phyloP scores from a whole-genome alignment of 92 coral and sea anemone species.

The Zoanthus solanderi region DNA sequence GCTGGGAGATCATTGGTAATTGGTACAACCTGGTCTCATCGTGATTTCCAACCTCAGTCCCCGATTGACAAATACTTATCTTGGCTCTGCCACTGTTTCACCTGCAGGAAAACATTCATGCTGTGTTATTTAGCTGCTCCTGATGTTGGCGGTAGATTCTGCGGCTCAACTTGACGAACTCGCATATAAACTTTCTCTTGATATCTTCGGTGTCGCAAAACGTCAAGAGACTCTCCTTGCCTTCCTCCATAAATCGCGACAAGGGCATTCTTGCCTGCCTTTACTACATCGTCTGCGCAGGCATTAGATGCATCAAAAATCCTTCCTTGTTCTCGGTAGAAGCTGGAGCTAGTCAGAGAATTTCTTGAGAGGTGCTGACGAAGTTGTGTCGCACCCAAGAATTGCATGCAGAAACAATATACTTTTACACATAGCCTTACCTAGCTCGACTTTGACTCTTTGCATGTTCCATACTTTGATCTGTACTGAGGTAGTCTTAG shows the following conservation, averaged over 20 bases:
- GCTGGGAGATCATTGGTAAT: conserved; percentile 55
- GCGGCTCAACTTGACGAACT: conserved; percentile 42
- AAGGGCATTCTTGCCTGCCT: conserved; percentile 1
- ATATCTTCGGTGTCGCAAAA: conserved; percentile 1
- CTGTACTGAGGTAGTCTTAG: too few relatives aligned
- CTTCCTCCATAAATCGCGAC: not conserved
- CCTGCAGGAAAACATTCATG: conserved; percentile 23
- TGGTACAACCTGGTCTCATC: conserved; percentile 37
- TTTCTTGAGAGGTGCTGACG: not conserved
- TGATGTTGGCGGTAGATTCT: conserved; percentile 41
- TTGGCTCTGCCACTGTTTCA: conserved; percentile 55
- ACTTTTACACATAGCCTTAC: too few relatives aligned
- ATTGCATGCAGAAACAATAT: too few relatives aligned
- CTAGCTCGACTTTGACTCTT: too few relatives aligned
- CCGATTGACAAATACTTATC: conserved; percentile 15
- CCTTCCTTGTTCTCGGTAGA: conserved; percentile 34
- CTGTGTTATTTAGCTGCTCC: conserved; percentile 35
- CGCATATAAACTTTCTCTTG: conserved; percentile 32
- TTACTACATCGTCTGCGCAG: not conserved
- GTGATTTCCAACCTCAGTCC: conserved; percentile 58
- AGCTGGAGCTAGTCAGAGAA: not conserved
- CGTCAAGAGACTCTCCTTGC: not conserved
- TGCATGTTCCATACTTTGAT: too few relatives aligned
- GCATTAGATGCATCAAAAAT: not conserved
- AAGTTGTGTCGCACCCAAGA: too few relatives aligned